These are phyloP conservation scores for Podarcis cretensis DNA, from an alignment of 2,113 vertebrate species.

Conservation along the genomic window DNA sequence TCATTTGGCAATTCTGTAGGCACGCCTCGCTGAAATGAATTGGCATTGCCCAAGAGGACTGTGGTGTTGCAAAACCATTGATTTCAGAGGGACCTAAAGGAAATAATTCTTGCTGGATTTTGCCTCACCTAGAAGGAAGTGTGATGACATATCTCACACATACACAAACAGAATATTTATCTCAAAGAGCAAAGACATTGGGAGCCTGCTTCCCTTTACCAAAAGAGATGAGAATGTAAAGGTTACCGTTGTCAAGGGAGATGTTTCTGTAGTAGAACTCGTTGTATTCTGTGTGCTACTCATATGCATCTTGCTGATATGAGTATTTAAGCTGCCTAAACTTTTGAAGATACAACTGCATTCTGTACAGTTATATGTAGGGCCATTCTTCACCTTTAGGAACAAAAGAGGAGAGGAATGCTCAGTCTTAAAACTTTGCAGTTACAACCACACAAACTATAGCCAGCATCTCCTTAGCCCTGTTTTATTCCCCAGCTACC, in stretches of 20 bases:
- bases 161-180: not conserved
- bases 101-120: not conserved
- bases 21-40: not conserved
- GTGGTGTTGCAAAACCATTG: not conserved
- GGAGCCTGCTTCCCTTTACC: not conserved
- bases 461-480: not conserved
- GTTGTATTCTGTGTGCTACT: slow-evolving; percentile 70
- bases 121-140: not conserved
- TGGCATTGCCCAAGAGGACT: not conserved
- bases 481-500: not conserved
- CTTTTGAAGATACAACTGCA: slow-evolving; percentile 98
- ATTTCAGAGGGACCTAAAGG: not conserved
- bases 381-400: slow-evolving; percentile 88
- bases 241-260: slow-evolving; percentile 83
- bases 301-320: slow-evolving; percentile 99
- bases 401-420: slow-evolving; percentile 20
- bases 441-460: not conserved
- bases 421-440: not conserved
- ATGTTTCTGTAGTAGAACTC: slow-evolving; percentile 72
- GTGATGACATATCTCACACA: not conserved
- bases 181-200: not conserved
- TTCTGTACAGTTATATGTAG: slow-evolving; percentile 93
- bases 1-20: not conserved
- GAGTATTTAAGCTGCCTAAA: slow-evolving; percentile 95
- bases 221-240: not conserved